Evolutionary conservation across 2,888 invertebrate genomes (phyloP).

Genomic region (Nebria brevicollis): DNA sequence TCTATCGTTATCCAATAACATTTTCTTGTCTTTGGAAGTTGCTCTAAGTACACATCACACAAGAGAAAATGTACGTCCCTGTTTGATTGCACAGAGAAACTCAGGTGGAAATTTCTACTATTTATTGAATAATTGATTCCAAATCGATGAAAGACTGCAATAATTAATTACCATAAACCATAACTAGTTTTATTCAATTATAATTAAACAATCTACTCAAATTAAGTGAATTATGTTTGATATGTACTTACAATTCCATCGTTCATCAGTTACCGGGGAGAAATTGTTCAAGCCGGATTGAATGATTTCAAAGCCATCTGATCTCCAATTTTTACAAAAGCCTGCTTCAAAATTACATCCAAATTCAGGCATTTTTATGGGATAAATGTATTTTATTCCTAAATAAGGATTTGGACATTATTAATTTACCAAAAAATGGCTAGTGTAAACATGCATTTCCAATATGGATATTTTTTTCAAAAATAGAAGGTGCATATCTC

Average conservation of each 20-base stretch:
- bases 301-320: background rate
- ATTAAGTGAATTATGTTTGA: background rate
- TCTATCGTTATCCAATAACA: constrained; percentile 41
- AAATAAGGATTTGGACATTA: background rate
- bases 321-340: background rate
- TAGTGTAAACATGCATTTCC: too few species aligned
- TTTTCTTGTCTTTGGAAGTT: background rate
- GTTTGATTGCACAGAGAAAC: constrained; percentile 25
- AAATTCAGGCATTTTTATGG: background rate
- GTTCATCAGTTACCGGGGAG: constrained; percentile 25
- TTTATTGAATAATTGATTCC: background rate
- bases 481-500: too few species aligned
- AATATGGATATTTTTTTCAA: too few species aligned
- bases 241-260: constrained; percentile 30
- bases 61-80: constrained; percentile 24
- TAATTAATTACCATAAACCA: too few species aligned
- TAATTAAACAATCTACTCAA: too few species aligned
- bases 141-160: background rate
- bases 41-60: background rate
- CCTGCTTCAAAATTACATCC: constrained; percentile 19
- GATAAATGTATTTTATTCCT: constrained; percentile 26
- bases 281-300: background rate
- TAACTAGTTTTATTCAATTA: too few species aligned
- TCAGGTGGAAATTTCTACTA: background rate
- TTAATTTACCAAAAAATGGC: too few species aligned